Conservation (phyloP, 30 jellyfish, hydroid and myxozoan species). For the Sanderia malayensis region DNA sequence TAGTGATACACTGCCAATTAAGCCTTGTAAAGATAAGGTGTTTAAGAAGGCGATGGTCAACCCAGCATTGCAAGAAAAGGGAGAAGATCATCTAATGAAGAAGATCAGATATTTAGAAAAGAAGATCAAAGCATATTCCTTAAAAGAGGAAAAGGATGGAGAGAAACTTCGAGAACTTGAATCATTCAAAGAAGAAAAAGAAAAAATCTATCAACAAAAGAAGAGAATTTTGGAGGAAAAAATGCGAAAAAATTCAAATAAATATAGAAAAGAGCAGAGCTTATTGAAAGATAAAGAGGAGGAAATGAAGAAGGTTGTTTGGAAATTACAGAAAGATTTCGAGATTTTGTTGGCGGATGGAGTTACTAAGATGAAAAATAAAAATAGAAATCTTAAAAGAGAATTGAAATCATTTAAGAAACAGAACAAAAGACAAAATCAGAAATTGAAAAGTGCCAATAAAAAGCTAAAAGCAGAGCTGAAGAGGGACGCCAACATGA, state of each 20-base stretch:
- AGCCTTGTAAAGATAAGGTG: no score
- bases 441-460: conserved; percentile 14
- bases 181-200: conserved; percentile 7
- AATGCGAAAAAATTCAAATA: conserved; percentile 40
- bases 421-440: conserved; percentile 12
- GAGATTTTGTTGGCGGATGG: conserved; percentile 18
- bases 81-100: conserved; percentile 12
- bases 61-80: conserved; percentile 13
- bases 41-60: no score
- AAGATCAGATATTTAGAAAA: conserved; percentile 3
- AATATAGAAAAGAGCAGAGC: conserved; percentile 4
- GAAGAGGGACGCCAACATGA: neutral
- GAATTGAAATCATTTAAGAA: conserved; percentile 1
- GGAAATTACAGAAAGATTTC: conserved; percentile 7
- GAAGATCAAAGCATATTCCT: conserved; percentile 3
- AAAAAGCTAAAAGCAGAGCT: neutral
- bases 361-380: conserved; percentile 14
- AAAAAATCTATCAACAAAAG: conserved; percentile 4
- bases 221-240: conserved; percentile 33
- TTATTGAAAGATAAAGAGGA: conserved; percentile 11
- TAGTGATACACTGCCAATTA: no score
- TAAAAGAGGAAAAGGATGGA: conserved; percentile 9
- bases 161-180: conserved; percentile 4
- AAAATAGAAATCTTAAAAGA: conserved; percentile 18
- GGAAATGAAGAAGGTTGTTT: conserved; percentile 21